Percentiles rank a stretch among this genome's conserved stretches.
Evolutionary conservation across 2,113 vertebrate genomes (phyloP).

Genomic region (Proteles cristata): DNA sequence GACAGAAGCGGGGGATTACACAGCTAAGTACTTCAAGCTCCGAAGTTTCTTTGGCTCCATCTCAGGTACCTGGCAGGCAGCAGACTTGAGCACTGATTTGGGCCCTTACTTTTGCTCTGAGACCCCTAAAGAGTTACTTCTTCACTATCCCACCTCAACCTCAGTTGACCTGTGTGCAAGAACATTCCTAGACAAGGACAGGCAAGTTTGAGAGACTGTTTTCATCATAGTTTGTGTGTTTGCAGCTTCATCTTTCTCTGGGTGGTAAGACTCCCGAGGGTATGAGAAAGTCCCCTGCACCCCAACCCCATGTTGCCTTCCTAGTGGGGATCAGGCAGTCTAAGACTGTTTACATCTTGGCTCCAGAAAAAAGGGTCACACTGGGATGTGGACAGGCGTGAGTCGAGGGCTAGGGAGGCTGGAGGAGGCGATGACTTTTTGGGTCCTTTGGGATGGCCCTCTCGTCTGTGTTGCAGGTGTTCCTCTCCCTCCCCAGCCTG

Average conservation of each 20-base stretch:
- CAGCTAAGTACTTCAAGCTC: slow-evolving; percentile 93
- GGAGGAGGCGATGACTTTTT: too few species aligned
- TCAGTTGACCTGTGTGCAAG: too few species aligned
- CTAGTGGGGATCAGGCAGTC: neutral
- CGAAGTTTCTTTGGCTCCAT: slow-evolving; percentile 89
- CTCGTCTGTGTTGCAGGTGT: slow-evolving; percentile 72
- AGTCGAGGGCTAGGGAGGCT: fast-evolving
- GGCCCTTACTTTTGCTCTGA: neutral
- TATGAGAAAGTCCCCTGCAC: neutral
- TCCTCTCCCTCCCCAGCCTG: slow-evolving; percentile 83
- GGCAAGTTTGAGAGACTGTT: neutral
- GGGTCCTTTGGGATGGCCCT: neutral
- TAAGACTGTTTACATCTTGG: neutral
- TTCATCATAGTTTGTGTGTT: neutral
- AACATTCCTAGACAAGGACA: neutral
- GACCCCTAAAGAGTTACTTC: neutral
- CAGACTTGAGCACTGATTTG: neutral
- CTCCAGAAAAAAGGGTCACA: neutral
- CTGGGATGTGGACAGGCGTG: neutral
- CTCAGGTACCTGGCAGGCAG: slow-evolving; percentile 84
- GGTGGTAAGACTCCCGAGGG: neutral
- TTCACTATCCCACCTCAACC: neutral
- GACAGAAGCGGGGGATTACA: slow-evolving; percentile 96
- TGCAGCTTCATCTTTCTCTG: neutral
- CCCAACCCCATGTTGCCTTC: neutral